A percentile compares a stretch with the other conserved stretches of the same genome.
phyloP scores from a whole-genome alignment of 1,140 invertebrate genomes.

The Coptotermes formosanus region DNA sequence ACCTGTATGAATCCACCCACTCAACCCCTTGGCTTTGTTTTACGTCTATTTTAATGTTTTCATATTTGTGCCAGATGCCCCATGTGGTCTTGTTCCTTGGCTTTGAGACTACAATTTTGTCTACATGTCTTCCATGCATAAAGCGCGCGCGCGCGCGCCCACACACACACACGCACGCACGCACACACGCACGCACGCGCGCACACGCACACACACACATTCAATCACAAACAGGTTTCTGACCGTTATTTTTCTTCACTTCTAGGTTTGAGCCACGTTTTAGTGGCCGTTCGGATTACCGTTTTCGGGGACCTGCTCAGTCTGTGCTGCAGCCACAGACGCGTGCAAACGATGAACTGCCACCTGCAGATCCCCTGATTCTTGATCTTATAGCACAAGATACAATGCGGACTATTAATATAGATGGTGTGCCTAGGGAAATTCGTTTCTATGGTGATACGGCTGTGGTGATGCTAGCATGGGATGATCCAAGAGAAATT shows the following conservation, averaged over 20 bases:
- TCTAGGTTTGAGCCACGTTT: not conserved
- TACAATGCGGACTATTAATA: conserved; percentile 75
- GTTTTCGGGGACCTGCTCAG: not conserved
- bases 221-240: not conserved
- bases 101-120: too few relatives aligned
- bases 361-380: conserved; percentile 56
- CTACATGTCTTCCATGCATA: too few relatives aligned
- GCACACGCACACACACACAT: too few relatives aligned
- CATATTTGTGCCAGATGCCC: too few relatives aligned
- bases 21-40: too few relatives aligned
- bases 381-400: conserved; percentile 63
- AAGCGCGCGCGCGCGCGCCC: too few relatives aligned
- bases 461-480: conserved; percentile 78
- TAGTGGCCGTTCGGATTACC: not conserved
- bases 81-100: too few relatives aligned
- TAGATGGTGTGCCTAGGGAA: conserved; percentile 78
- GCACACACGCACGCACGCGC: too few relatives aligned
- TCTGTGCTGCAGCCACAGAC: not conserved
- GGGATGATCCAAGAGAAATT: conserved; percentile 82
- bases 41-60: too few relatives aligned
- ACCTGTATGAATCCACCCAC: too few relatives aligned
- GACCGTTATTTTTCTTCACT: not conserved
- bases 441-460: conserved; percentile 83
- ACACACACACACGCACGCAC: too few relatives aligned
- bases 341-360: conserved; percentile 46